phyloP scores from a whole-genome alignment of 2,888 invertebrate species.

The Teleogryllus oceanicus region DNA sequence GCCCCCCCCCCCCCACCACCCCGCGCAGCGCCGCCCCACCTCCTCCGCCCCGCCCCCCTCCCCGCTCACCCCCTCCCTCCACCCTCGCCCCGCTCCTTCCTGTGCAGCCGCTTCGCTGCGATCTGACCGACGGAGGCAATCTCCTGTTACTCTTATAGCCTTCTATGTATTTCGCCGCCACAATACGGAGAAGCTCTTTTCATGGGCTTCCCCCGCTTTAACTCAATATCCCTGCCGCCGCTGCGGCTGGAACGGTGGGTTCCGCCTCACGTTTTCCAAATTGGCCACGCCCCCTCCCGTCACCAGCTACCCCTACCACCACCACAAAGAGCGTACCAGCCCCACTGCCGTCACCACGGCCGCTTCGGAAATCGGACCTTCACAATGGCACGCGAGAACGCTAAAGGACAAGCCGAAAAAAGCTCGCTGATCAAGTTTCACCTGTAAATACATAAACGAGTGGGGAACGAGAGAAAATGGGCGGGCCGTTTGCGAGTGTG shows the following conservation, averaged over 20 bases:
- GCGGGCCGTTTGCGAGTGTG: not conserved
- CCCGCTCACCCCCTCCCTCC: not conserved
- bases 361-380: constrained; percentile 1
- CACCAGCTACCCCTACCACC: too few relatives aligned
- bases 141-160: constrained; percentile 18
- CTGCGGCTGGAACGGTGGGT: not conserved
- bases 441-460: constrained; percentile 10
- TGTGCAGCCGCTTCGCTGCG: not conserved
- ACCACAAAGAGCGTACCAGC: too few relatives aligned
- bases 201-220: not conserved
- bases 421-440: not conserved
- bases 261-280: not conserved
- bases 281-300: not conserved
- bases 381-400: not conserved
- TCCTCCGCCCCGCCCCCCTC: not conserved
- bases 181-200: not conserved
- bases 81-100: not conserved
- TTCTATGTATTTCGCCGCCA: constrained; percentile 18
- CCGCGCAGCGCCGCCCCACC: too few relatives aligned
- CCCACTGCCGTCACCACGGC: too few relatives aligned
- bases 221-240: not conserved
- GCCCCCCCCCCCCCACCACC: not conserved
- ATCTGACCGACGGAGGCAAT: constrained; percentile 6
- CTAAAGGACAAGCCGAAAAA: not conserved
- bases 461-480: not conserved